Evolutionary conservation across 2,888 invertebrate genomes (phyloP).

Genomic region (Pammene aurita): DNA sequence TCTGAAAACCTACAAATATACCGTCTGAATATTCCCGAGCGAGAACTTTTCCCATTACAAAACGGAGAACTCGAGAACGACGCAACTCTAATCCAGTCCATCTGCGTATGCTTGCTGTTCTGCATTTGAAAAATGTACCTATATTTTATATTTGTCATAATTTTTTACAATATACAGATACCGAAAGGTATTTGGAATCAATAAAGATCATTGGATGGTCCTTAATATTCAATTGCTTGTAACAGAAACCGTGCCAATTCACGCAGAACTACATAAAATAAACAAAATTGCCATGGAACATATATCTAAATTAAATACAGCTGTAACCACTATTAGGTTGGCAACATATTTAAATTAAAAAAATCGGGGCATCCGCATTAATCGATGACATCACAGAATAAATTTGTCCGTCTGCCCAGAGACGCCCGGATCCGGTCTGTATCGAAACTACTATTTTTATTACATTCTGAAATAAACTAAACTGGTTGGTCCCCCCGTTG

Average conservation of each 20-base stretch:
- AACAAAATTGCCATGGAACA: background rate
- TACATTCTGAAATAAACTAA: constrained; percentile 62
- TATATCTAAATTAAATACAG: constrained; percentile 25
- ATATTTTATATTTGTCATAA: too few relatives aligned
- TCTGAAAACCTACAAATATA: background rate
- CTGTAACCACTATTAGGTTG: constrained; percentile 25
- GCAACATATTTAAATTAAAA: constrained; percentile 27
- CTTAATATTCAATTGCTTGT: background rate
- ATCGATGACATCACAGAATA: constrained; percentile 76
- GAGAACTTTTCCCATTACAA: background rate
- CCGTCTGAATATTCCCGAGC: background rate
- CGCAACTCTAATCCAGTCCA: background rate
- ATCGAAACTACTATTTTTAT: constrained; percentile 78
- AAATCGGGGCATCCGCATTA: constrained; percentile 50
- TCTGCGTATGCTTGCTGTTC: background rate
- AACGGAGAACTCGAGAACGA: background rate
- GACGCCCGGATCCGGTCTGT: constrained; percentile 76
- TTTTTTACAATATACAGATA: too few relatives aligned
- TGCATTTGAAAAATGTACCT: too few relatives aligned
- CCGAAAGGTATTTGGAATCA: too few relatives aligned
- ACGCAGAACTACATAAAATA: background rate
- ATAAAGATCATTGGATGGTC: too few relatives aligned
- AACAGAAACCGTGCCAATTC: constrained; percentile 3
- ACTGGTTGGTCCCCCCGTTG: constrained; percentile 25
- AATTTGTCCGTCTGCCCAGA: constrained; percentile 65